Conservation (phyloP, 35 echinoderm and acorn worm species). For the Chiridota heheva region DNA sequence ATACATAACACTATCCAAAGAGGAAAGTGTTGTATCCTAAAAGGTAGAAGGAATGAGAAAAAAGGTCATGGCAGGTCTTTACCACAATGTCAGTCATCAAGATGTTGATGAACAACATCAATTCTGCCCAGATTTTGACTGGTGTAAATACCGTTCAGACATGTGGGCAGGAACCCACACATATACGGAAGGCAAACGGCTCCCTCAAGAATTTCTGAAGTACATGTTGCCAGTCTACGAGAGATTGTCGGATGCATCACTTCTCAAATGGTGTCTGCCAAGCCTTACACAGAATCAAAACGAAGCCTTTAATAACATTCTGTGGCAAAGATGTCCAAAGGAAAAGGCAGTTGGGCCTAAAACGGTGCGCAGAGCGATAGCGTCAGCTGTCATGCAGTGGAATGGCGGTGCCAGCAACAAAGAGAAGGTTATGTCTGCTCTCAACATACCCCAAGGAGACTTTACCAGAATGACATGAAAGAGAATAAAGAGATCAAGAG, state of each 20-base stretch:
- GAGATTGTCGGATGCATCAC: background rate
- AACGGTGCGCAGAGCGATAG: background rate
- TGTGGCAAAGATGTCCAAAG: background rate
- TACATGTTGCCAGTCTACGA: background rate
- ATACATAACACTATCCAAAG: background rate
- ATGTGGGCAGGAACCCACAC: constrained; percentile 4
- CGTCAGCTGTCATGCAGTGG: background rate
- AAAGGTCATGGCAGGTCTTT: constrained; percentile 11
- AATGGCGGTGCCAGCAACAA: background rate
- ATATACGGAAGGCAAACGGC: background rate
- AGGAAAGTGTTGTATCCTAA: background rate
- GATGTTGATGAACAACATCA: constrained; percentile 10
- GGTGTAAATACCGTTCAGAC: constrained; percentile 3
- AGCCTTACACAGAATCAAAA: background rate
- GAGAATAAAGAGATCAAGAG: background rate
- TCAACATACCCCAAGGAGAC: background rate
- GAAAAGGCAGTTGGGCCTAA: background rate
- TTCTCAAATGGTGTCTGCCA: constrained; percentile 6
- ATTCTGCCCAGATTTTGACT: constrained; percentile 11
- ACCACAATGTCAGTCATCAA: background rate
- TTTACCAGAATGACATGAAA: background rate
- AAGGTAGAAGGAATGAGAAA: background rate
- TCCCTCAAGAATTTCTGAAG: background rate
- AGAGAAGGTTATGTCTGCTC: background rate
- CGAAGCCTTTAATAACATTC: background rate